Evolutionary conservation across 2,888 invertebrate genomes (phyloP), one percentile per base, ranked within the genome.

Genomic region (Nemoura dubitans): DNA sequence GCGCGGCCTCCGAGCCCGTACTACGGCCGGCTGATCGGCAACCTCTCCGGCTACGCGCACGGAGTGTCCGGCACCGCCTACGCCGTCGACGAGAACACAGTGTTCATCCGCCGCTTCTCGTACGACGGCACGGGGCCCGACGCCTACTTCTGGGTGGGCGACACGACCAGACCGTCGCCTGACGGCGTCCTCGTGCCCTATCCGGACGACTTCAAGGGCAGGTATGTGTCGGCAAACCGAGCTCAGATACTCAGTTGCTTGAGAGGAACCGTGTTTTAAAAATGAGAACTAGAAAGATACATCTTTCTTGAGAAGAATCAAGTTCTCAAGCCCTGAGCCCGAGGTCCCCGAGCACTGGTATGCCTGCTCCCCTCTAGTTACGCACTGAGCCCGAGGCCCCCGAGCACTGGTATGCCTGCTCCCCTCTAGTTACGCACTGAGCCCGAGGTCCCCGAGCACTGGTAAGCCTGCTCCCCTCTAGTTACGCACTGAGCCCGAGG

Each of bases 121-220:
- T 98, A 98, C 91, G 97, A 97, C 90, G 98, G 98, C 78, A 95
- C 95, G 7, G 97, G 96, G 10, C 97, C 97, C 88, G 97, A 96
- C 91, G 97, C 97, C 0, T 97, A 95, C 92, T 98, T 98, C 93
- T 98, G 97, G 97, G 96, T 97, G 87, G 97, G 97, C 21, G 96
- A 96, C 90, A 95, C 95, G 2, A 93, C 95, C 0, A 93, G 95
- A 88, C 97, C 97, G 0, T 95, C 95, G 89, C 97, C 97, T 27
- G 95, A 96, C 85, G 98, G 97, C 87, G 95, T 94, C 88, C 94
- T 97, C 88, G 96, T 98, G 90, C 97, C 97, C 27, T 97, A 96
- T 91, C 97, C 97, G 42, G 97, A 97, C 90, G 95, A 96, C 90
- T 96, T 96, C 91, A 93, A 93, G 87, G 96, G 95, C 90, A 95